phyloP scores from a whole-genome alignment of 2,888 invertebrate genomes.

The Mythimna lalbum region DNA sequence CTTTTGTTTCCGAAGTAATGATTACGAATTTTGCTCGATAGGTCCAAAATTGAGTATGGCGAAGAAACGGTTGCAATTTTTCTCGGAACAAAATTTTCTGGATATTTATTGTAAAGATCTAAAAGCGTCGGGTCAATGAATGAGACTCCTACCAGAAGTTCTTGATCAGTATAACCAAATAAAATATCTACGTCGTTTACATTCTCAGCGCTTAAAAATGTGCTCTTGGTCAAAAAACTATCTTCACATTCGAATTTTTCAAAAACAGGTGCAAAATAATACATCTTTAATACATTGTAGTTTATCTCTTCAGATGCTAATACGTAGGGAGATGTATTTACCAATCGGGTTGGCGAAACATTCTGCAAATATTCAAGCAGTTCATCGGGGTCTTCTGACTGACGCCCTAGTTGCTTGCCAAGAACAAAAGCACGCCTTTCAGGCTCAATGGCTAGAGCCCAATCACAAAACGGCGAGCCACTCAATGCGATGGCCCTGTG shows the following conservation, averaged over 20 bases:
- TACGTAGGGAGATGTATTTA: conserved; percentile 16
- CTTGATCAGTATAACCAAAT: conserved; percentile 38
- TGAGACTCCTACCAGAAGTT: background rate
- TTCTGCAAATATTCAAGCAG: conserved; percentile 34
- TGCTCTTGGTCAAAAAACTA: conserved; percentile 29
- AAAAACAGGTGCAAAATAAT: conserved; percentile 34
- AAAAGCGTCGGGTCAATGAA: background rate
- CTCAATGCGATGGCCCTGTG: conserved; percentile 35
- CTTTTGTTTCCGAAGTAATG: conserved; percentile 33
- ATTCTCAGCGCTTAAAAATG: background rate
- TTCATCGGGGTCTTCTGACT: conserved; percentile 19
- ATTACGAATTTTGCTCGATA: conserved; percentile 27
- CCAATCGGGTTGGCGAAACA: conserved; percentile 10
- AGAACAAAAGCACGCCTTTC: conserved; percentile 36
- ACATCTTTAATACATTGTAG: conserved; percentile 16
- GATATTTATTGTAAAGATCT: conserved; percentile 18
- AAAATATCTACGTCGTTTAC: conserved; percentile 34
- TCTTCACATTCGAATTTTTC: conserved; percentile 16
- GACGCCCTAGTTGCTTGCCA: conserved; percentile 24
- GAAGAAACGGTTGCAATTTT: conserved; percentile 6
- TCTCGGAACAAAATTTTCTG: conserved; percentile 27
- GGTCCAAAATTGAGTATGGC: conserved; percentile 16
- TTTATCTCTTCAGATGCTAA: conserved; percentile 28
- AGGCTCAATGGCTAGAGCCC: conserved; percentile 20
- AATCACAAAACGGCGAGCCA: conserved; percentile 31